Conservation (phyloP, 2,113 vertebrate species). For the Morone chrysops region DNA sequence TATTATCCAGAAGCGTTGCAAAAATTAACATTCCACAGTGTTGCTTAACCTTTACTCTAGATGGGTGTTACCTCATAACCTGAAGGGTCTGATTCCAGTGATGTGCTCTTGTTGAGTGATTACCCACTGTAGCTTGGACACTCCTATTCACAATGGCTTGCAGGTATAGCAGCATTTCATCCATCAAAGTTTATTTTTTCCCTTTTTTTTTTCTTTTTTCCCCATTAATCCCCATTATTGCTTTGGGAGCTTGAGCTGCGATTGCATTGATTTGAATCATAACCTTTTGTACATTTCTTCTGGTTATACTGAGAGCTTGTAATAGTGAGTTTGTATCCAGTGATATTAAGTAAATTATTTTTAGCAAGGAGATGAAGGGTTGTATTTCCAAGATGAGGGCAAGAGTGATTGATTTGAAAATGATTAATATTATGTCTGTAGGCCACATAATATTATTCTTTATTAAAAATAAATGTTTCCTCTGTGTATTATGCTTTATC, state of each 20-base stretch:
- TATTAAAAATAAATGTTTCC: background rate
- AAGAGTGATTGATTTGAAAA: background rate
- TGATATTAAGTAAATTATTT: constrained; percentile 14
- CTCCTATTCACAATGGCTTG: constrained; percentile 27
- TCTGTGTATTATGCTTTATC: background rate
- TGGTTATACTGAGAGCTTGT: constrained; percentile 39
- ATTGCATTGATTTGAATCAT: constrained; percentile 64
- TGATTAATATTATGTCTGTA: background rate
- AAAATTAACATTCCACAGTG: constrained; percentile 19
- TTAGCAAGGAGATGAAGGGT: constrained; percentile 4
- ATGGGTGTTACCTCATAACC: constrained; percentile 14
- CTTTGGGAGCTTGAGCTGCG: constrained; percentile 58
- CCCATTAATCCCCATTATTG: constrained; percentile 61
- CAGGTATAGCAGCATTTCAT: constrained; percentile 50
- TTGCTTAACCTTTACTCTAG: constrained; percentile 33
- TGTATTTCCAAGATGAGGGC: background rate
- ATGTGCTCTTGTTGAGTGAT: constrained; percentile 36
- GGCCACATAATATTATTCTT: background rate
- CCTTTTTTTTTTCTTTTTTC: background rate
- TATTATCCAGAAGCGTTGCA: constrained; percentile 1
- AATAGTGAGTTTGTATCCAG: constrained; percentile 12
- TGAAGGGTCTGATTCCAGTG: constrained; percentile 8
- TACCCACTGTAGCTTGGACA: constrained; percentile 52
- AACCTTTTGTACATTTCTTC: constrained; percentile 44
- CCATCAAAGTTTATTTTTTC: constrained; percentile 36